Percentiles rank a stretch among this genome's conserved stretches.
Conservation (phyloP, 2,113 vertebrate genomes). For the Octodon degus region DNA sequence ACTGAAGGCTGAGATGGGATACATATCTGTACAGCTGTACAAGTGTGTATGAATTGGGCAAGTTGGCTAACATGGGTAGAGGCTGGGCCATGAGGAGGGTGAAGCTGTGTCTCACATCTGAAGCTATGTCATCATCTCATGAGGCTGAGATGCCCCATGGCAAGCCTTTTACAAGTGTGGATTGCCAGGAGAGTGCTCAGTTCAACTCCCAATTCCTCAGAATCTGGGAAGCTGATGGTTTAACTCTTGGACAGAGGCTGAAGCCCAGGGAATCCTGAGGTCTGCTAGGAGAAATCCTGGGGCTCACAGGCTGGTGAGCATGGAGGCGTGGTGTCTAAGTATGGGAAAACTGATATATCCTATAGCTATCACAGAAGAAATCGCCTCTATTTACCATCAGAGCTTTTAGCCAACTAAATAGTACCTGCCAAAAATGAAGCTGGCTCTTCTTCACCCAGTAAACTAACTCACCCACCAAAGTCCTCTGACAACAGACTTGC, state of each 20-base stretch:
- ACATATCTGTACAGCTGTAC: neutral
- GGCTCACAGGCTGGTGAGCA: neutral
- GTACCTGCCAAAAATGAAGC: neutral
- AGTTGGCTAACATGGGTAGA: too few relatives aligned
- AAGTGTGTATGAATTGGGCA: neutral
- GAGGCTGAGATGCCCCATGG: neutral
- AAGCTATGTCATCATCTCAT: too few relatives aligned
- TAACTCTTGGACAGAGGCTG: too few relatives aligned
- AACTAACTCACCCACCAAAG: neutral
- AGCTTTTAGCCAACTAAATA: neutral
- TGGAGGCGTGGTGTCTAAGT: neutral
- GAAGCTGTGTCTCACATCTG: too few relatives aligned
- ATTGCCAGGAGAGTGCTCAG: too few relatives aligned
- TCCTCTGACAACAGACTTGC: neutral
- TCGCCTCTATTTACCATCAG: neutral
- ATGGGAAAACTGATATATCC: neutral
- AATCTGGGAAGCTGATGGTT: neutral
- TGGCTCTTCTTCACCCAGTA: neutral
- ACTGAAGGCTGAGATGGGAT: neutral
- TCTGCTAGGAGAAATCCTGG: neutral
- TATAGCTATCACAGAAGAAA: neutral
- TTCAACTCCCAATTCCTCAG: neutral
- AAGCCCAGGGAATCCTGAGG: neutral
- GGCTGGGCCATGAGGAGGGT: too few relatives aligned
- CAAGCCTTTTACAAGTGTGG: neutral